Conservation (phyloP, 2,797 vertebrate species). For the Molossus alvarezi region DNA sequence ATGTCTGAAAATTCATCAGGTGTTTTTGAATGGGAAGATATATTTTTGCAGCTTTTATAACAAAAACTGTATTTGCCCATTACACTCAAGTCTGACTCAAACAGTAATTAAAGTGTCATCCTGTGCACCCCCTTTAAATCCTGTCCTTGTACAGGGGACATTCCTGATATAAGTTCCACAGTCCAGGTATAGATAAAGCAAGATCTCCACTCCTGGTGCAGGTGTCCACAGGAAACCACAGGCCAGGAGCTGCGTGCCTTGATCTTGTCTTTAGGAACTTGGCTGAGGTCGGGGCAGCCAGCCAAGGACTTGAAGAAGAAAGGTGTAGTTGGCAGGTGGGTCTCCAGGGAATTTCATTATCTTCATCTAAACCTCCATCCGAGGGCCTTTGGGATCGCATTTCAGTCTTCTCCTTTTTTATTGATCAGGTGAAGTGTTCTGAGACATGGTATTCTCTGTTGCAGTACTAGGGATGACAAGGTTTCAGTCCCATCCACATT, state of each 20-base stretch:
- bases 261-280: conserved; percentile 73
- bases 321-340: conserved; percentile 44
- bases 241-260: conserved; percentile 47
- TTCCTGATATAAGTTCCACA: background rate
- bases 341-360: conserved; percentile 70
- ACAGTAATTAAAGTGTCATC: background rate
- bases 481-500: conserved; percentile 27
- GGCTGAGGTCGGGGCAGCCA: conserved; percentile 46
- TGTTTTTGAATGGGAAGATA: conserved; percentile 58
- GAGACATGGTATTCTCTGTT: conserved; percentile 55
- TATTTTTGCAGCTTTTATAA: conserved; percentile 14
- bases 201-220: conserved; percentile 48
- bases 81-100: conserved; percentile 38
- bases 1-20: conserved; percentile 38
- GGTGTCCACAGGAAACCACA: conserved; percentile 40
- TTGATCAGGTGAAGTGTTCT: conserved; percentile 63
- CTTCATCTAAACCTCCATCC: conserved; percentile 55
- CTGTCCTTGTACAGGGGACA: background rate
- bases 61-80: background rate
- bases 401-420: conserved; percentile 69
- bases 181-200: conserved; percentile 35
- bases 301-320: conserved; percentile 65
- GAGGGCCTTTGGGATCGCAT: conserved; percentile 45
- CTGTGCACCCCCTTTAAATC: background rate
- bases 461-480: background rate